These are phyloP conservation scores for Acronicta psi DNA, from an alignment of 2,888 invertebrate species.

Conservation along the genomic window DNA sequence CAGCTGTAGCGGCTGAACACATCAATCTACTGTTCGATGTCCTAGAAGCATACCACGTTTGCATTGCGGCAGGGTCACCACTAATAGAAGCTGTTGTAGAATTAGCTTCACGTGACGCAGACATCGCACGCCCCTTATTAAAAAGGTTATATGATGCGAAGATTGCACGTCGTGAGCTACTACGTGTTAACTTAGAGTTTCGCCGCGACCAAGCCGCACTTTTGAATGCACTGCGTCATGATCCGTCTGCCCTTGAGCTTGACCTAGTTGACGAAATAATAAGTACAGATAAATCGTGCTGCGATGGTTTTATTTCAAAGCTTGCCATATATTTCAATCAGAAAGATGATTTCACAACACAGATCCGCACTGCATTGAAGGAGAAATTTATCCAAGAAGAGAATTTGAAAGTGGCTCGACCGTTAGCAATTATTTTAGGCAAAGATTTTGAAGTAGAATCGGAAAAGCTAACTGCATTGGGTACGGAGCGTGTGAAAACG, in stretches of 20 bases:
- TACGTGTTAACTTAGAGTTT: conserved; percentile 63
- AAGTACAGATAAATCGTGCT: conserved; percentile 39
- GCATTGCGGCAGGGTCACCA: conserved; percentile 52
- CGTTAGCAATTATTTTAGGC: conserved; percentile 41
- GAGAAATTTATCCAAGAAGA: conserved; percentile 19
- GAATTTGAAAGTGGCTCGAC: conserved; percentile 34
- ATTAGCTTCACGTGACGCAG: conserved; percentile 54
- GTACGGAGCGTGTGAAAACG: conserved; percentile 36
- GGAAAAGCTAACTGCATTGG: conserved; percentile 36
- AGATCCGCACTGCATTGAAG: conserved; percentile 41
- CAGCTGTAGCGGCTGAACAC: conserved; percentile 27
- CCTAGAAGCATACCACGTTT: conserved; percentile 60
- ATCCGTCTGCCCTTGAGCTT: conserved; percentile 56
- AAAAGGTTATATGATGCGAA: conserved; percentile 60
- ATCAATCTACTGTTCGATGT: conserved; percentile 62
- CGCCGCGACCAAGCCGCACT: conserved; percentile 67
- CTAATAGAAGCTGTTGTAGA: conserved; percentile 54
- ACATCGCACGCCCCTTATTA: conserved; percentile 54
- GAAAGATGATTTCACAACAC: conserved; percentile 62
- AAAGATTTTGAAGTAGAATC: conserved; percentile 39
- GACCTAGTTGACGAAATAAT: conserved; percentile 56
- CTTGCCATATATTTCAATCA: conserved; percentile 72
- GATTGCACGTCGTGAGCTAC: conserved; percentile 67
- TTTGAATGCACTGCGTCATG: conserved; percentile 72
- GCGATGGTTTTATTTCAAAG: conserved; percentile 64